Evolutionary conservation across 2,797 vertebrate species (phyloP).

Genomic region (Cirrhinus mrigala): DNA sequence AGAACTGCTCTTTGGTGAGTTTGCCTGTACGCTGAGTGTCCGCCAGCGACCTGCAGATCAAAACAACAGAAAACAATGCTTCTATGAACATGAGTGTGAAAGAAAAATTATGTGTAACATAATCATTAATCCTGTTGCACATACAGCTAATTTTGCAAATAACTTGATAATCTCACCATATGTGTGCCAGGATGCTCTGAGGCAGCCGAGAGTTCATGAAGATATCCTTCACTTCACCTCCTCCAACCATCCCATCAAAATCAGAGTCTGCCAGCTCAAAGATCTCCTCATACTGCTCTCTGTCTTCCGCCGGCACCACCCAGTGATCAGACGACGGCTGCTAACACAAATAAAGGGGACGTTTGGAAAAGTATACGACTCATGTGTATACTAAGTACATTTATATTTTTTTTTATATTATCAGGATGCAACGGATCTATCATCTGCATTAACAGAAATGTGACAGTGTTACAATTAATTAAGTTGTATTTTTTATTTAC

Average conservation of each 20-base stretch:
- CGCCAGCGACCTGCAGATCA: conserved; percentile 86
- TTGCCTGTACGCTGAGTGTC: conserved; percentile 92
- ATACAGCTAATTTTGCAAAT: neutral
- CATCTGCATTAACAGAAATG: neutral
- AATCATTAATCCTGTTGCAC: neutral
- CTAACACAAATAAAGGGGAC: conserved; percentile 40
- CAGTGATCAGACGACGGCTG: conserved; percentile 81
- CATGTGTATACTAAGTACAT: neutral
- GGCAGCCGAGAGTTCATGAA: conserved; percentile 95
- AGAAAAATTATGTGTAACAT: neutral
- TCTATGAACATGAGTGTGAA: too few relatives aligned
- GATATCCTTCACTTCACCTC: conserved; percentile 95
- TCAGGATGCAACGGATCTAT: neutral
- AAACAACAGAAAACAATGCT: neutral
- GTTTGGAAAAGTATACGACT: neutral
- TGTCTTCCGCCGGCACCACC: conserved; percentile 91
- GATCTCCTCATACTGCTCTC: conserved; percentile 89
- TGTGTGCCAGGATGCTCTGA: conserved; percentile 92
- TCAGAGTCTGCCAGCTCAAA: conserved; percentile 91
- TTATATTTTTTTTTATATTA: neutral
- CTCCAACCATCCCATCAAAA: conserved; percentile 89
- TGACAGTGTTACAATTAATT: neutral
- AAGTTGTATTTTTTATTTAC: neutral
- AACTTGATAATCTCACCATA: conserved; percentile 84
- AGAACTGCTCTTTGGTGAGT: conserved; percentile 93